These are phyloP conservation scores for Caenorhabditis japonica DNA, from an alignment of 2,888 invertebrate species.

Conservation along the genomic window DNA sequence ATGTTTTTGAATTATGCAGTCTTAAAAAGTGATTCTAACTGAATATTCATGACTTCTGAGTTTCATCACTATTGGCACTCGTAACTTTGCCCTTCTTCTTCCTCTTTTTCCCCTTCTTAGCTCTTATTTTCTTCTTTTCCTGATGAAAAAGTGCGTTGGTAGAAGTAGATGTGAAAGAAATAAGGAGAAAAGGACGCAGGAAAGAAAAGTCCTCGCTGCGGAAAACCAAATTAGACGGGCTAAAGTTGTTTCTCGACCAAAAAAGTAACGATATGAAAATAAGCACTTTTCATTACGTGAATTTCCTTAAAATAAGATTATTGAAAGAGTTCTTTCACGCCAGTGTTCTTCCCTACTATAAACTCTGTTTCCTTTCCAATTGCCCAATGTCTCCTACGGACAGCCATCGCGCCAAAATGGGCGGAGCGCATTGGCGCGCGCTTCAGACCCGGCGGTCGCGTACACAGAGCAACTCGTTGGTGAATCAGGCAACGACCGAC, in stretches of 20 bases:
- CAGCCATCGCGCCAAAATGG: constrained; percentile 50
- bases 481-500: constrained; percentile 30
- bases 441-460: constrained; percentile 43
- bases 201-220: background rate
- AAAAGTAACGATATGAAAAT: constrained; percentile 15
- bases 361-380: constrained; percentile 44
- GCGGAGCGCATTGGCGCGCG: constrained; percentile 50
- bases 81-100: background rate
- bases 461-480: constrained; percentile 44
- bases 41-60: constrained; percentile 23
- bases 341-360: constrained; percentile 52
- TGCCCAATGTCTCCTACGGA: constrained; percentile 51
- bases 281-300: constrained; percentile 23
- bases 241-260: constrained; percentile 21
- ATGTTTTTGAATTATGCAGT: no score
- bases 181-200: constrained; percentile 2
- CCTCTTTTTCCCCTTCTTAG: background rate
- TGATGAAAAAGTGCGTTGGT: constrained; percentile 9
- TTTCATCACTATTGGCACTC: background rate
- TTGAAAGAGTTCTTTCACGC: constrained; percentile 40
- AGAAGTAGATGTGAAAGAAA: background rate
- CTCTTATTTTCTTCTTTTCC: constrained; percentile 1
- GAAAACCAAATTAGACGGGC: constrained; percentile 35
- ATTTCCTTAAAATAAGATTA: constrained; percentile 34
- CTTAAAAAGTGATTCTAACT: background rate